Percentiles rank a stretch among this genome's conserved stretches.
Conservation (phyloP, 2,113 vertebrate genomes). For the Hyaena hyaena region DNA sequence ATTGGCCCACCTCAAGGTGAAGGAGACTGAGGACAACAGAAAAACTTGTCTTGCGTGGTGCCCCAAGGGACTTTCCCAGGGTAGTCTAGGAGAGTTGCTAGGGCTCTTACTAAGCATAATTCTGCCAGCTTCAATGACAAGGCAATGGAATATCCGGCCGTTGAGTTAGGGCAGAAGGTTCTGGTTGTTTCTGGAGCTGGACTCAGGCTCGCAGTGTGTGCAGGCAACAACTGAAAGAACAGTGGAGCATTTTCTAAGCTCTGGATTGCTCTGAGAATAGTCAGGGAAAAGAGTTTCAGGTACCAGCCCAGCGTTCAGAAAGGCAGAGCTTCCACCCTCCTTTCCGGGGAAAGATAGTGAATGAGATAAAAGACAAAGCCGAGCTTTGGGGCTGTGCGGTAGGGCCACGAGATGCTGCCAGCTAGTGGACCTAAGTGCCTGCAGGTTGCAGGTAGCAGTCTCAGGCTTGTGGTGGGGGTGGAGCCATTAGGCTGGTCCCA, state of each 20-base stretch:
- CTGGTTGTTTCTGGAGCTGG: not conserved
- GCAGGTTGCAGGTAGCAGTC: not conserved
- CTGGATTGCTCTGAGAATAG: not conserved
- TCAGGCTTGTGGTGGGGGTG: not conserved
- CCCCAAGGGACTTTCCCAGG: not conserved
- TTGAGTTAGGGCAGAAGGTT: not conserved
- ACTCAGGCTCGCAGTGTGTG: not conserved
- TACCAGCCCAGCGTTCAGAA: not conserved
- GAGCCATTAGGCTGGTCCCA: not conserved
- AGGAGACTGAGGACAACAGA: not conserved
- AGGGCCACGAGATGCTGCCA: not conserved
- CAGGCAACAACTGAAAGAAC: not conserved
- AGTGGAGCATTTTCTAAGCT: not conserved
- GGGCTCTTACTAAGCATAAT: not conserved
- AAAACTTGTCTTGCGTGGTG: not conserved
- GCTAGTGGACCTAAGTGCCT: not conserved
- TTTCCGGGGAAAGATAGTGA: constrained; percentile 1
- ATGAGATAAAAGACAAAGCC: constrained; percentile 40
- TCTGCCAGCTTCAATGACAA: not conserved
- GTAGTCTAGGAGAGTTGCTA: not conserved
- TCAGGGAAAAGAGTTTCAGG: not conserved
- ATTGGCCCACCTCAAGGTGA: not conserved
- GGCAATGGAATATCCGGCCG: not conserved
- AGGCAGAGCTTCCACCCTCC: not conserved
- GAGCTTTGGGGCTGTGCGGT: not conserved